Base-by-base conservation (phyloP, 2,797 vertebrate genomes). In the Chiloscyllium punctatum region DNA sequence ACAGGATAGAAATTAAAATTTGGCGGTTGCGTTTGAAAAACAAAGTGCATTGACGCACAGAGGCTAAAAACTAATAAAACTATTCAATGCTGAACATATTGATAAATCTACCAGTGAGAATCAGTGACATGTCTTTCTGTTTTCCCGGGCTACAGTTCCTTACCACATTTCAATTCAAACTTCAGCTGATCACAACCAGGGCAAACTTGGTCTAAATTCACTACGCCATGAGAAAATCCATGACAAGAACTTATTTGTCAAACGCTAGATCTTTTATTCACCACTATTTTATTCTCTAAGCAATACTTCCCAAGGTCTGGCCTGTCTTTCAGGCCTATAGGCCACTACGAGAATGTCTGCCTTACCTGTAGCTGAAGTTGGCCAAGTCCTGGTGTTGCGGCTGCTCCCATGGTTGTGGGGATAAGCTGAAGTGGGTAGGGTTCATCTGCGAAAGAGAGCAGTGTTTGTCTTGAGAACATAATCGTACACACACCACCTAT, bases 361-460 rank as follows among this genome's bases (percentile, higher is more conserved):
- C 98, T 98, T 98, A 99, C 99, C 99, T 99, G 99, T 97, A 99
- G 98, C 97, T 99, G 99, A 94, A 99, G 98, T 1, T 98, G 98
- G 94, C 99, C 99, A 95, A 99, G 98, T 96, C 99, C 98, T 0
- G 99, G 99, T 66, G 99, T 98, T 96, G 99, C 98, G 2, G 99
- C 99, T 0, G 98, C 98, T 53, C 99, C 94, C 69, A 99, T 99
- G 96, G 99, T 99, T 92, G 99, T 99, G 96, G 99, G 99, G 97
- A 99, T 99, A 98, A 99, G 98, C 98, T 99, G 99, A 97, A 99
- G 98, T 16, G 99, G 99, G 98, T 99, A 99, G 95, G 99, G 98
- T 98, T 99, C 99, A 98, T 98, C 99, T 99, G 97, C 97, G 97
- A 96, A 97, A 97, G 97, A 97, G 97, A 97, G 98, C 96, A 97